These are phyloP conservation scores for Triplophysa siluroides DNA, from an alignment of 2,113 vertebrate species.

Conservation along the genomic window DNA sequence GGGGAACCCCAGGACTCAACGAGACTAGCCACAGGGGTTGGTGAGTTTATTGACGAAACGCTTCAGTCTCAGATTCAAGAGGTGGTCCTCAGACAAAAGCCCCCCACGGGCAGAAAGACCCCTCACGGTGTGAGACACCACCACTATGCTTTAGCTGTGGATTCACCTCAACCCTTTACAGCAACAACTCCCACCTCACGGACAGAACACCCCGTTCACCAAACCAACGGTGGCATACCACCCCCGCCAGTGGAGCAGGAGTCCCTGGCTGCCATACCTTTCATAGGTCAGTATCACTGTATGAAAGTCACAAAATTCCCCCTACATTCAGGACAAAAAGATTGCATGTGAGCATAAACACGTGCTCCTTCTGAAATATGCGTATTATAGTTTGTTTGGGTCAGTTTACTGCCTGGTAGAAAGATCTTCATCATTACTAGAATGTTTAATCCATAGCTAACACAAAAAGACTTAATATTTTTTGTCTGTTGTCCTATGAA, in stretches of 20 bases:
- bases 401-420: neutral
- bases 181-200: constrained; percentile 44
- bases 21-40: neutral
- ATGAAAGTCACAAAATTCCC: too few species aligned
- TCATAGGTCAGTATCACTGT: constrained; percentile 83
- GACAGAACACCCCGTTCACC: constrained; percentile 53
- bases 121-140: constrained; percentile 72
- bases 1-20: constrained; percentile 25
- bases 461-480: neutral
- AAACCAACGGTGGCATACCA: constrained; percentile 72
- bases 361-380: too few species aligned
- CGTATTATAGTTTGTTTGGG: too few species aligned
- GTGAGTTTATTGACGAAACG: constrained; percentile 48
- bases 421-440: neutral
- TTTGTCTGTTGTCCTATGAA: neutral
- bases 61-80: constrained; percentile 64
- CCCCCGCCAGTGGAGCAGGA: constrained; percentile 79
- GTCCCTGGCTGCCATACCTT: constrained; percentile 91
- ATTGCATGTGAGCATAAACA: too few species aligned
- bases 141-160: constrained; percentile 71
- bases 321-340: too few species aligned
- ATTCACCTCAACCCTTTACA: constrained; percentile 64
- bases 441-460: neutral
- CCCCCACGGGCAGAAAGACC: constrained; percentile 71
- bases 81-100: constrained; percentile 84